These are phyloP conservation scores for Neofelis nebulosa DNA, from an alignment of 2,113 vertebrate genomes.

Conservation along the genomic window DNA sequence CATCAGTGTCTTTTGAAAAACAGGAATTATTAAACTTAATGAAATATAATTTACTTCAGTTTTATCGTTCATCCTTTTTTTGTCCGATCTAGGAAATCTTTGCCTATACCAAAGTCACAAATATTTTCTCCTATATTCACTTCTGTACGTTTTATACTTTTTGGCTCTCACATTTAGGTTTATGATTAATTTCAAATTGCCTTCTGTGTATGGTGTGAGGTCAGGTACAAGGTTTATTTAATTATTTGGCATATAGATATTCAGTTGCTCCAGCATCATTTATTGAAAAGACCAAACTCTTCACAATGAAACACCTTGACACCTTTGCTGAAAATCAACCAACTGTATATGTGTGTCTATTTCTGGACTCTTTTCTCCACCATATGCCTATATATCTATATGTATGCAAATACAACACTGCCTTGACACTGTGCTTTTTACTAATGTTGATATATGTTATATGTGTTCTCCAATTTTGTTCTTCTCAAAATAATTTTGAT, in stretches of 20 bases:
- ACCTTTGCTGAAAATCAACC: neutral
- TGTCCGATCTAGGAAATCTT: neutral
- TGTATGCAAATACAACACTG: neutral
- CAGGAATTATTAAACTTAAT: neutral
- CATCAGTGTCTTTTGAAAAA: neutral
- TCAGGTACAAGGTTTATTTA: neutral
- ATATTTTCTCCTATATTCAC: neutral
- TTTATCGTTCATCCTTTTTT: neutral
- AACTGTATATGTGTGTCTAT: neutral
- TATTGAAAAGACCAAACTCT: neutral
- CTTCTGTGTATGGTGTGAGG: neutral
- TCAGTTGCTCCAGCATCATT: neutral
- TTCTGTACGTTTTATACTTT: neutral
- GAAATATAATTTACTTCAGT: neutral
- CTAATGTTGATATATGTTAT: neutral
- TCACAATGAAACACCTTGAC: neutral
- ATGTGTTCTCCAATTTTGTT: neutral
- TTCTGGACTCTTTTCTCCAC: neutral
- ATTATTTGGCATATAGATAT: neutral
- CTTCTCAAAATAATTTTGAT: slow-evolving; percentile 28
- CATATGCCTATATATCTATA: neutral
- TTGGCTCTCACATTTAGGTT: neutral
- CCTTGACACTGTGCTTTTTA: neutral
- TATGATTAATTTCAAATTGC: neutral
- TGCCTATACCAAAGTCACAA: neutral